Evolutionary conservation across 2,888 invertebrate species (phyloP).

Genomic region (Patella caerulea): DNA sequence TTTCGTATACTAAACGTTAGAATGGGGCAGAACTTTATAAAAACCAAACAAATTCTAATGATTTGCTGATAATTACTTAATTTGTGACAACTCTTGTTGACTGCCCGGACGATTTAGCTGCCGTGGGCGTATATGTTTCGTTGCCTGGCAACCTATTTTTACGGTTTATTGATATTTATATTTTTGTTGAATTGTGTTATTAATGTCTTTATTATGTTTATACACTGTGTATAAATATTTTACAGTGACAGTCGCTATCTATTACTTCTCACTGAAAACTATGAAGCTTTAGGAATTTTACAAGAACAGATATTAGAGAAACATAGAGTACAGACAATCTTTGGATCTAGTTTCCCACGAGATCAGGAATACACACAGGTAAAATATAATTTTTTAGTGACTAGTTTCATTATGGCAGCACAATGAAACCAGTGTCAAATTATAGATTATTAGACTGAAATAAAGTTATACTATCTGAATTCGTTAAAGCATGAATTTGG

Average conservation of each 20-base stretch:
- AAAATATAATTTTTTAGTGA: neutral
- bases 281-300: constrained; percentile 63
- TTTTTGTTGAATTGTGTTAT: neutral
- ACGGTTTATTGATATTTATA: too few species aligned
- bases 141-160: too few species aligned
- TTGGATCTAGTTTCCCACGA: constrained; percentile 65
- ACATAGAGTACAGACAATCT: constrained; percentile 48
- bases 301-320: constrained; percentile 57
- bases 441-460: neutral
- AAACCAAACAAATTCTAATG: too few species aligned
- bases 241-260: constrained; percentile 65
- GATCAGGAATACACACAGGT: constrained; percentile 67
- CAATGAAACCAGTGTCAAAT: neutral
- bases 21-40: too few species aligned
- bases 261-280: constrained; percentile 67
- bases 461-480: neutral
- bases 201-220: neutral
- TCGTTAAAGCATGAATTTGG: neutral
- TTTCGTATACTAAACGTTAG: too few species aligned
- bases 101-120: too few species aligned
- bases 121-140: too few species aligned
- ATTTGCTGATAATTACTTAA: too few species aligned
- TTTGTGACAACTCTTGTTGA: too few species aligned
- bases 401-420: neutral
- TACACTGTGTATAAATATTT: constrained; percentile 5